phyloP scores from a whole-genome alignment of 2,113 vertebrate species.

The Aythya baeri region DNA sequence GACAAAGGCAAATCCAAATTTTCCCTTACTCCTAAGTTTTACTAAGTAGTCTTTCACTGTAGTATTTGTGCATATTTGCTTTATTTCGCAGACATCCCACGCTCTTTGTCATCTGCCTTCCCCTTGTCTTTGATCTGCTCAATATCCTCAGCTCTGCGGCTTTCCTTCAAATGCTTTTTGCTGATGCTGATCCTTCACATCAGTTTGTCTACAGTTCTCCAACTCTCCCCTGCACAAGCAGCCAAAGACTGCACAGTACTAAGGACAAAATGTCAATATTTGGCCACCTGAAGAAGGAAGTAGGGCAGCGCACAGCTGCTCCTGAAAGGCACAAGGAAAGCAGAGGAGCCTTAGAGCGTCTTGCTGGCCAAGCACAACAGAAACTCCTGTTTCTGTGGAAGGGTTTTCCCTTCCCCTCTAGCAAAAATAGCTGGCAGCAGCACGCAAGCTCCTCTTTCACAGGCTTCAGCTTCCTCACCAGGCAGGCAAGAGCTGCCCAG shows the following conservation, averaged over 20 bases:
- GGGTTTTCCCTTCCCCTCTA: background rate
- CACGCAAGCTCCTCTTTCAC: background rate
- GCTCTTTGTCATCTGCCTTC: background rate
- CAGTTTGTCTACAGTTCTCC: background rate
- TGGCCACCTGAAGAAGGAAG: background rate
- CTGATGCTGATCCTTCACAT: background rate
- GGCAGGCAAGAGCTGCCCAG: background rate
- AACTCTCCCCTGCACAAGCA: background rate
- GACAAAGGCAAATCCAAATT: background rate
- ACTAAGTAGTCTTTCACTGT: background rate
- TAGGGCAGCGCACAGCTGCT: background rate
- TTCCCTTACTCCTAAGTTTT: background rate
- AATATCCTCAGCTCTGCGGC: background rate
- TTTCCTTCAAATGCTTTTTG: background rate
- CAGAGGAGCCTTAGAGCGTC: background rate
- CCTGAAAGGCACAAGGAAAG: background rate
- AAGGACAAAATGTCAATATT: background rate
- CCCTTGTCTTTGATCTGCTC: background rate
- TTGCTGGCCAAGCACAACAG: background rate
- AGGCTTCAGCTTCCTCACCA: background rate
- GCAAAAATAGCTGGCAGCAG: background rate
- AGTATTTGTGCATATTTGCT: background rate
- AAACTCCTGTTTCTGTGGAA: background rate
- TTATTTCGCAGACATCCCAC: background rate
- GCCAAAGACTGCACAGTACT: background rate